Evolutionary conservation across 2,797 vertebrate genomes (phyloP).

Genomic region (Lates japonicus): DNA sequence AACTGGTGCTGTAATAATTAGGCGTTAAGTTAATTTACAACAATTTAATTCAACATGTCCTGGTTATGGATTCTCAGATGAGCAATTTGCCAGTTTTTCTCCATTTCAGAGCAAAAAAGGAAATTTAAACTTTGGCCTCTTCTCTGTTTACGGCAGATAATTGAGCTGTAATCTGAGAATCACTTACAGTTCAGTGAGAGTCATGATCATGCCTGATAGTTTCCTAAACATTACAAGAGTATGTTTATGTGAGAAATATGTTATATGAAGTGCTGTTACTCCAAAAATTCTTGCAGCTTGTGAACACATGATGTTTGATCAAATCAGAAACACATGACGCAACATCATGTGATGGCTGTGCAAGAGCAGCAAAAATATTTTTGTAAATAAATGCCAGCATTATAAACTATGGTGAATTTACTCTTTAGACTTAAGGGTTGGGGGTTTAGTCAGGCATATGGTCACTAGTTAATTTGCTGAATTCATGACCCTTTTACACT

Average conservation of each 20-base stretch:
- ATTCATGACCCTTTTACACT: background rate
- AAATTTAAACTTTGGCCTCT: no score
- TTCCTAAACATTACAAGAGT: no score
- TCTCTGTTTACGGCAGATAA: background rate
- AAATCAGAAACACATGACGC: slow-evolving; percentile 13
- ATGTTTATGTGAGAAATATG: background rate
- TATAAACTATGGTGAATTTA: background rate
- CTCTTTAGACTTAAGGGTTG: background rate
- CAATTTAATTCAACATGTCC: background rate
- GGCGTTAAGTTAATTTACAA: background rate
- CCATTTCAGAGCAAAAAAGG: background rate
- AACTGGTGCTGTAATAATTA: background rate
- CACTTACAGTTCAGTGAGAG: no score
- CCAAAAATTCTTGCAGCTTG: background rate
- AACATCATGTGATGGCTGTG: slow-evolving; percentile 6
- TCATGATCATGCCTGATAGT: no score
- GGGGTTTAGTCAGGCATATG: background rate
- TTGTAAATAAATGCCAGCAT: background rate
- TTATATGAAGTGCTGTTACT: background rate
- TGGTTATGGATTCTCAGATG: background rate
- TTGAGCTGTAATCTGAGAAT: no score
- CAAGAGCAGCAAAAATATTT: slow-evolving; percentile 12
- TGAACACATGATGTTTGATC: background rate
- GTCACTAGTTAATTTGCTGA: background rate
- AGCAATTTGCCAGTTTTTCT: background rate